These are phyloP conservation scores for Lasiommata megera DNA, from an alignment of 2,888 invertebrate species.

Conservation along the genomic window DNA sequence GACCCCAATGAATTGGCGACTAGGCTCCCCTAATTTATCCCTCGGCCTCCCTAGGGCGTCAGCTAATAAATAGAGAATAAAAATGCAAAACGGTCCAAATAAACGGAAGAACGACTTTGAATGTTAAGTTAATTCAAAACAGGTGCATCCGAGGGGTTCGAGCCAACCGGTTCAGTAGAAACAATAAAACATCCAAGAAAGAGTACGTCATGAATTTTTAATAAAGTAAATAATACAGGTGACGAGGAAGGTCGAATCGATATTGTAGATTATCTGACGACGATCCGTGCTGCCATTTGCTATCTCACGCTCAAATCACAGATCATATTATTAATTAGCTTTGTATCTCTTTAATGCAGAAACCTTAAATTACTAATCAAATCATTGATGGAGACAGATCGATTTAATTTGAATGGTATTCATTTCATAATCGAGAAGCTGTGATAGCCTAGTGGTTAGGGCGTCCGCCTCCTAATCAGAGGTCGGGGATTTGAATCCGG, in stretches of 20 bases:
- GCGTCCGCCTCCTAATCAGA: too few relatives aligned
- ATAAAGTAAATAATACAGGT: constrained; percentile 21
- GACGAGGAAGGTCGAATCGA: background rate
- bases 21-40: constrained; percentile 40
- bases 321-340: too few relatives aligned
- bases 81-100: constrained; percentile 60
- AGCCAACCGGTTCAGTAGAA: constrained; percentile 46
- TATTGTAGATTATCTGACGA: constrained; percentile 7
- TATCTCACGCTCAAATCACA: too few relatives aligned
- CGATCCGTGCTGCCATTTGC: background rate
- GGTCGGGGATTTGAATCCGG: too few relatives aligned
- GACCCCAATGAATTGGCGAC: constrained; percentile 48
- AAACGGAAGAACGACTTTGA: constrained; percentile 67
- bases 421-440: too few relatives aligned
- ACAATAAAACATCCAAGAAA: constrained; percentile 32
- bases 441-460: too few relatives aligned
- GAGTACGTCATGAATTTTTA: constrained; percentile 35
- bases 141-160: constrained; percentile 60
- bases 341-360: background rate
- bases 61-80: constrained; percentile 59
- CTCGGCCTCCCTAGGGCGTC: constrained; percentile 33
- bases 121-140: constrained; percentile 63
- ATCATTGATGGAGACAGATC: background rate
- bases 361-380: background rate
- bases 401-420: constrained; percentile 15